phyloP scores from a whole-genome alignment of 1,140 invertebrate genomes.

The Vanessa atalanta region DNA sequence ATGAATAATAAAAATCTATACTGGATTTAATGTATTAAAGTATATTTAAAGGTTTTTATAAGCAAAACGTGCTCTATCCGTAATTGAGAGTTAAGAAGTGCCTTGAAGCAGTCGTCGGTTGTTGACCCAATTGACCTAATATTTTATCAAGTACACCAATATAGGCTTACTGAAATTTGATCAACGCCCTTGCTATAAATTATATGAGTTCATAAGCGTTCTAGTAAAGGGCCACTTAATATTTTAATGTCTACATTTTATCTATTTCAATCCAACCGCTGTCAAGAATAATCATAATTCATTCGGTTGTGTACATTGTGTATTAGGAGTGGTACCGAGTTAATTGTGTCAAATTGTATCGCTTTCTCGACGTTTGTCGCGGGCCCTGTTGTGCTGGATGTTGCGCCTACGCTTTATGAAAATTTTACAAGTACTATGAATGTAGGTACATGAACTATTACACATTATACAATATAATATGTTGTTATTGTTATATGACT shows the following conservation, averaged over 20 bases:
- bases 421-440: constrained; percentile 21
- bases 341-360: constrained; percentile 43
- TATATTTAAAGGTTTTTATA: too few species aligned
- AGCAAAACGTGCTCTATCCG: constrained; percentile 1
- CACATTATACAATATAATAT: too few species aligned
- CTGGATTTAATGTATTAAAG: too few species aligned
- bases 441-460: neutral
- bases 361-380: constrained; percentile 36
- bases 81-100: constrained; percentile 11
- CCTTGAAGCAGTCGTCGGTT: constrained; percentile 8
- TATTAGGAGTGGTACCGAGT: constrained; percentile 27
- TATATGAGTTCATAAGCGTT: constrained; percentile 15
- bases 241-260: constrained; percentile 28
- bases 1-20: neutral
- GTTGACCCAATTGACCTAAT: constrained; percentile 32
- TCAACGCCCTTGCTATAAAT: constrained; percentile 13
- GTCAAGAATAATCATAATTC: constrained; percentile 41
- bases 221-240: constrained; percentile 20
- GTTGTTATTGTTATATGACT: too few species aligned
- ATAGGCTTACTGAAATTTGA: constrained; percentile 24
- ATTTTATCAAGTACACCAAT: constrained; percentile 22
- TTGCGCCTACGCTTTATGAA: constrained; percentile 35
- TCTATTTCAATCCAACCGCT: constrained; percentile 29
- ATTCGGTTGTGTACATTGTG: constrained; percentile 25
- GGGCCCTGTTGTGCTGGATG: constrained; percentile 24